These are phyloP conservation scores for Ahaetulla prasina DNA, from an alignment of 2,113 vertebrate genomes.

Conservation along the genomic window DNA sequence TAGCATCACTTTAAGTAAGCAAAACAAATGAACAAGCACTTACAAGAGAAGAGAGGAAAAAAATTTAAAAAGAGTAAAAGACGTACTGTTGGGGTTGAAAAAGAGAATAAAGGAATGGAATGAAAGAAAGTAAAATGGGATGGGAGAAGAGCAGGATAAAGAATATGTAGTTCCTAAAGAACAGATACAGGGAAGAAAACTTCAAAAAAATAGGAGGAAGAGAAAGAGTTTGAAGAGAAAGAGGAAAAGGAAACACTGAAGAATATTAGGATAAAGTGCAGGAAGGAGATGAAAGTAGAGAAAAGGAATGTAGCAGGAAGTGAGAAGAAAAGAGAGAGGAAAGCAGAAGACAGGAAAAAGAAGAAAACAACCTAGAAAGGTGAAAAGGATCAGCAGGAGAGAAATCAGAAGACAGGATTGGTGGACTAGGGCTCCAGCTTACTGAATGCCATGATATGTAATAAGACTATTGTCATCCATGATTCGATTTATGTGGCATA, in stretches of 20 bases:
- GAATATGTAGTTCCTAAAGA: not conserved
- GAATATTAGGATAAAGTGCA: not conserved
- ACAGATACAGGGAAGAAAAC: not conserved
- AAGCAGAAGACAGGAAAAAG: not conserved
- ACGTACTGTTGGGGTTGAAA: not conserved
- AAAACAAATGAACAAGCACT: not conserved
- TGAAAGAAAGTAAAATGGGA: not conserved
- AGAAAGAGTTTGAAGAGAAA: not conserved
- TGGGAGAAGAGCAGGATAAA: not conserved
- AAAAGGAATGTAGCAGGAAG: not conserved
- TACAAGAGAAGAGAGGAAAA: not conserved
- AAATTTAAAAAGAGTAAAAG: not conserved
- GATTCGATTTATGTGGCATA: not conserved
- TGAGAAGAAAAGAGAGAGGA: not conserved
- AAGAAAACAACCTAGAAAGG: not conserved
- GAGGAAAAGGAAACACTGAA: not conserved
- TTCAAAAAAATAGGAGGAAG: not conserved
- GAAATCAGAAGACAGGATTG: not conserved
- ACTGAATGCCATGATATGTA: not conserved
- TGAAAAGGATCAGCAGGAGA: not conserved
- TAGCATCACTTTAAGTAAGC: not conserved
- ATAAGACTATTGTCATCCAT: not conserved
- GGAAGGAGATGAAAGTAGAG: not conserved
- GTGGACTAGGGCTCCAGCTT: not conserved
- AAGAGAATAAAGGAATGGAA: not conserved